phyloP scores from a whole-genome alignment of 1,140 invertebrate genomes.

The Delia radicum region DNA sequence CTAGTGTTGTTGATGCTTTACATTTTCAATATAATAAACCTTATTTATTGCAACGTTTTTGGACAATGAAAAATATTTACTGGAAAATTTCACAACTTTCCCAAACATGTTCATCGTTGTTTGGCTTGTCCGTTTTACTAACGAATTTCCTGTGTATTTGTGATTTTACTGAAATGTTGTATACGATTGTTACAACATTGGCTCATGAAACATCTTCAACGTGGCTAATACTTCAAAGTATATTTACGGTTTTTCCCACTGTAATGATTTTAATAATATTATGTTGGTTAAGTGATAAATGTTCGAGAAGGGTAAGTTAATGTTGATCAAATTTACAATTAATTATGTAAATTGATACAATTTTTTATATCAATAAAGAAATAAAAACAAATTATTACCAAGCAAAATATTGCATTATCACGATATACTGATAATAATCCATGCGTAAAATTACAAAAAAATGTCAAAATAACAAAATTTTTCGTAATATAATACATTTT shows the following conservation, averaged over 20 bases:
- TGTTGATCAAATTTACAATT: not conserved
- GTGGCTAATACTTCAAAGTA: not conserved
- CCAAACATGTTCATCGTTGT: slow-evolving; percentile 14
- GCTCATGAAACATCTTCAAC: not conserved
- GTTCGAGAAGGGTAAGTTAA: not conserved
- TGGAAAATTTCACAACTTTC: not conserved
- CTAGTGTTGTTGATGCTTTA: not conserved
- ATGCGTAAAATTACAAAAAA: no score
- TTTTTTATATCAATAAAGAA: no score
- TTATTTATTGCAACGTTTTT: not conserved
- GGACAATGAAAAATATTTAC: slow-evolving; percentile 7
- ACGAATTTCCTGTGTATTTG: slow-evolving; percentile 40
- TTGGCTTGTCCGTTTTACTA: slow-evolving; percentile 36
- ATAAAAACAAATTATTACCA: no score
- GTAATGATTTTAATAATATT: not conserved
- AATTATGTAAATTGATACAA: no score
- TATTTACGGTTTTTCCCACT: not conserved
- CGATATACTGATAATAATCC: no score
- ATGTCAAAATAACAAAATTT: no score
- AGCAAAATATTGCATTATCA: no score
- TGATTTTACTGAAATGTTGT: slow-evolving; percentile 38
- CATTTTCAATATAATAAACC: not conserved
- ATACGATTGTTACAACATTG: slow-evolving; percentile 34
- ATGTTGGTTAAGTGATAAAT: not conserved
- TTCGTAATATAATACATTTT: no score